Evolutionary conservation across 2,797 vertebrate species (phyloP).

Genomic region (Cichlasoma orientale): DNA sequence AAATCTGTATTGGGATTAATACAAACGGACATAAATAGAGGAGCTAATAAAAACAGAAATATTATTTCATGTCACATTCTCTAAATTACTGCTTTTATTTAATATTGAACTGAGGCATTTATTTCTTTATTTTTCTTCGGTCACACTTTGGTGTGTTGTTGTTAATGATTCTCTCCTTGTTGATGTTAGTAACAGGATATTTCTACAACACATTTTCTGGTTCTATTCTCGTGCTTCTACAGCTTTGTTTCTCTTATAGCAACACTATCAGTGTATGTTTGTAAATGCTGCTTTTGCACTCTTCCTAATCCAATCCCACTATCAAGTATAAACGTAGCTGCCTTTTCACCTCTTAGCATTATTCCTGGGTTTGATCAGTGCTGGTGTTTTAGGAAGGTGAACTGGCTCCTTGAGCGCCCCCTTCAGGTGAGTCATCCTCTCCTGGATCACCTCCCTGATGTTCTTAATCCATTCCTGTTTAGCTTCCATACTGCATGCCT

Average conservation of each 20-base stretch:
- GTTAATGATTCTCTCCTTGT: too few species aligned
- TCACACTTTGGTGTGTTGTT: neutral
- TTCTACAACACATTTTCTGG: neutral
- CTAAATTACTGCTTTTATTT: neutral
- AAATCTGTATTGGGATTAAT: neutral
- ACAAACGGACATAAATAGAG: neutral
- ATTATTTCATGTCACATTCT: neutral
- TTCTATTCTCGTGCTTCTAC: neutral
- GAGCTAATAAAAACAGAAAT: neutral
- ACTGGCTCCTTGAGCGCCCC: constrained; percentile 97
- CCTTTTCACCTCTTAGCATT: constrained; percentile 87
- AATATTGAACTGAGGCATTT: too few species aligned
- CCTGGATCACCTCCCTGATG: constrained; percentile 98
- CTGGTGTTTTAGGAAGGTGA: constrained; percentile 93
- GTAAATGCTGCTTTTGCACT: neutral
- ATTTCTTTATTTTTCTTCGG: neutral
- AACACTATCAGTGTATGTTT: neutral
- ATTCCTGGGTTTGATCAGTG: constrained; percentile 88
- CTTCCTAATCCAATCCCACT: too few species aligned
- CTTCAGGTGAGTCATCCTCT: constrained; percentile 97
- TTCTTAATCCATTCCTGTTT: constrained; percentile 99
- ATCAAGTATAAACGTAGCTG: neutral
- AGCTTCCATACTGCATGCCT: constrained; percentile 94
- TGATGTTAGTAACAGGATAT: neutral
- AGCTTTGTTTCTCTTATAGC: neutral